Evolutionary conservation across 2,113 vertebrate species (phyloP).

Genomic region (Epinephelus moara): DNA sequence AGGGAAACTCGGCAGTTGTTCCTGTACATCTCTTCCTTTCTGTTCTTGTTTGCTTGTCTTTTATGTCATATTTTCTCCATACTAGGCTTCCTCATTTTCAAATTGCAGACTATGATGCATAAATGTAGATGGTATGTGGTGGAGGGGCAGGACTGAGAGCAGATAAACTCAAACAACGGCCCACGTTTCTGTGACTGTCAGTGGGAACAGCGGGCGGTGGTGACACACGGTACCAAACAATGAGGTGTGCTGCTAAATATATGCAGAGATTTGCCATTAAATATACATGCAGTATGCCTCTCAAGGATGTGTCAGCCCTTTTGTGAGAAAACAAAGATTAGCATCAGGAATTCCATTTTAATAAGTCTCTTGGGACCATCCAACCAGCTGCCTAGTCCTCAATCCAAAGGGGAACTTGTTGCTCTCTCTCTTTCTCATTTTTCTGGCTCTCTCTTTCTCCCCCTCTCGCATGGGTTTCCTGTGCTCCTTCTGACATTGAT

Average conservation of each 20-base stretch:
- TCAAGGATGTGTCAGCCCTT: conserved; percentile 78
- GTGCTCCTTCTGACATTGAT: conserved; percentile 64
- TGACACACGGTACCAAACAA: conserved; percentile 63
- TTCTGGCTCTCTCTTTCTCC: not conserved
- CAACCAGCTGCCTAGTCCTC: conserved; percentile 73
- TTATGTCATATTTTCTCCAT: conserved; percentile 4
- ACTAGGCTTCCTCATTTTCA: conserved; percentile 2
- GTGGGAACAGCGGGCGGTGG: conserved; percentile 49
- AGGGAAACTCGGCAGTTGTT: conserved; percentile 37
- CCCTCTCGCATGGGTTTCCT: conserved; percentile 29
- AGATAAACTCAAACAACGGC: conserved; percentile 59
- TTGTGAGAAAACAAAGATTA: conserved; percentile 83
- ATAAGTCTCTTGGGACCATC: conserved; percentile 80
- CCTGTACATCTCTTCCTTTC: conserved; percentile 5
- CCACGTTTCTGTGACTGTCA: conserved; percentile 54
- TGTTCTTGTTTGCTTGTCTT: conserved; percentile 12
- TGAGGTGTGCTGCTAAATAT: conserved; percentile 70
- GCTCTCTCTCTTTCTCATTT: conserved; percentile 46
- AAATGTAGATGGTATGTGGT: conserved; percentile 6
- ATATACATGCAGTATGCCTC: conserved; percentile 79
- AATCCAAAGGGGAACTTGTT: conserved; percentile 79
- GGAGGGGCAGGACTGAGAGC: conserved; percentile 23
- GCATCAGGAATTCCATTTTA: conserved; percentile 83
- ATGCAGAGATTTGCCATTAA: conserved; percentile 77
- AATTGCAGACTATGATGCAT: conserved; percentile 13